Base-by-base conservation (phyloP, 2,113 vertebrate genomes). In the Synodontis membranacea region DNA sequence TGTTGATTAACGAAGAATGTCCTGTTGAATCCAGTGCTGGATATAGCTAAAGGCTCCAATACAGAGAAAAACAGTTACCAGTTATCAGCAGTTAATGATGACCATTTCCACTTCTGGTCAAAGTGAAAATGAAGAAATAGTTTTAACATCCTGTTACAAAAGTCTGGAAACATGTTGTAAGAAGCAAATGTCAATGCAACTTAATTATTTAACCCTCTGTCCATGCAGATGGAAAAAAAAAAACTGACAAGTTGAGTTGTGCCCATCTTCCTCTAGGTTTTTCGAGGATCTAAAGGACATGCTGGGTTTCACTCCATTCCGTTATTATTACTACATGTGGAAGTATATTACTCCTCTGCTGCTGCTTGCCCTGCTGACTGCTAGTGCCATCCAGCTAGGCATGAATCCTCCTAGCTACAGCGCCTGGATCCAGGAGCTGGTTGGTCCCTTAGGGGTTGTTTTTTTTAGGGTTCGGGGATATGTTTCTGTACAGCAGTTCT, bases 311-410 rank as follows among this genome's bases (percentile, higher is more conserved):
- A 93, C 94, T 60, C 98, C 98, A 50, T 96, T 93, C 90, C 95
- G 91, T 37, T 98, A 96, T 91, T 99, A 98, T 91, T 99, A 98
- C 90, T 99, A 99, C 91, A 98, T 97, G 95, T 99, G 98, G 98
- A 99, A 99, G 93, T 99, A 96, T 81, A 88, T 99, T 89, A 98
- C 98, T 39, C 98, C 98, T 81, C 88, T 97, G 86, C 94, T 99
- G 82, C 92, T 99, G 66, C 79, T 96, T 50, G 93, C 94, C 31
- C 94, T 99, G 86, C 92, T 99, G 75, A 87, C 92, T 83, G 93
- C 96, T 91, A 98, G 97, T 84, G 50, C 96, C 88, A 93, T 97
- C 90, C 97, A 99, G 94, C 95, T 99, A 94, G 90, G 89, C 89
- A 94, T 97, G 93, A 97, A 94, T 82, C 96, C 97, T 83, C 97